A percentile compares a stretch with the other conserved stretches of the same genome.
Conservation (phyloP, 2,888 invertebrate genomes). For the Tipula confusa region DNA sequence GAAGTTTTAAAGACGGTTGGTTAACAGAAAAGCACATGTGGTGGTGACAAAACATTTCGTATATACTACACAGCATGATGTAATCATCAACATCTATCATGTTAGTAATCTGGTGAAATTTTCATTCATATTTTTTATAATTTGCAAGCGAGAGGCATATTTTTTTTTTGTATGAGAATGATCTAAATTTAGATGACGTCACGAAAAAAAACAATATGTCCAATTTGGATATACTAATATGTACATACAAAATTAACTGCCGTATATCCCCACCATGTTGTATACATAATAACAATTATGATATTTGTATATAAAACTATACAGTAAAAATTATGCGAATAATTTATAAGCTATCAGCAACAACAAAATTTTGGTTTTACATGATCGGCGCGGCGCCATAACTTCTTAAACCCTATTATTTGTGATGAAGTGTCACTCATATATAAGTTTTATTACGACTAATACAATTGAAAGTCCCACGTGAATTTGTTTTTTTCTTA, state of each 20-base stretch:
- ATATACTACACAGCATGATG: neutral
- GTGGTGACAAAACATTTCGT: neutral
- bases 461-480: neutral
- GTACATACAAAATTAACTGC: neutral
- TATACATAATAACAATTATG: conserved; percentile 12
- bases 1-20: neutral
- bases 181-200: neutral
- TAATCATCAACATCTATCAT: neutral
- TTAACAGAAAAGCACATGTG: neutral
- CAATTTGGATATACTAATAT: neutral
- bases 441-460: neutral
- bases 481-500: neutral
- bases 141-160: neutral
- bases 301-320: neutral
- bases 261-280: too few species aligned
- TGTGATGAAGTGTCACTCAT: neutral
- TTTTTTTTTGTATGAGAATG: neutral
- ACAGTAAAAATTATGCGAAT: neutral
- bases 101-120: neutral
- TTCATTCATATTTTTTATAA: neutral
- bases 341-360: neutral
- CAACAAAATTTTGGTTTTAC: neutral
- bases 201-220: neutral
- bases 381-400: neutral
- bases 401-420: neutral